These are phyloP conservation scores for Champsocephalus esox DNA, from an alignment of 2,797 vertebrate genomes.

Conservation along the genomic window DNA sequence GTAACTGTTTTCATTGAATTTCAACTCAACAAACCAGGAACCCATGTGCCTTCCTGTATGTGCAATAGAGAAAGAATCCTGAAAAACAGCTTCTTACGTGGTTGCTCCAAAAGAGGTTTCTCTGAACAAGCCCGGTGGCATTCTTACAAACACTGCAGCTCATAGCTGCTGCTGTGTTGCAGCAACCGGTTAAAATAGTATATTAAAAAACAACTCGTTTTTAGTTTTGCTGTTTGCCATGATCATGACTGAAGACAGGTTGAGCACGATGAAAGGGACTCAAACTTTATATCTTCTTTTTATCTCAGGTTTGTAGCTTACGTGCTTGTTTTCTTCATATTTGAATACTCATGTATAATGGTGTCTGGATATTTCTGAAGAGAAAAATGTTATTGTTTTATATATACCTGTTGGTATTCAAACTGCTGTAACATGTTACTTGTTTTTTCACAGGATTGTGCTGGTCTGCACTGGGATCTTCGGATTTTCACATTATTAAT, in stretches of 20 bases:
- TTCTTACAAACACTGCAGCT: conserved; percentile 51
- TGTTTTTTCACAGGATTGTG: conserved; percentile 62
- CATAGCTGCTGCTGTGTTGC: conserved; percentile 1
- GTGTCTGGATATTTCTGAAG: not conserved
- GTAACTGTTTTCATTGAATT: not conserved
- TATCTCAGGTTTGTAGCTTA: conserved; percentile 68
- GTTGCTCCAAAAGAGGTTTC: conserved; percentile 5
- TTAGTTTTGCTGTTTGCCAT: not conserved
- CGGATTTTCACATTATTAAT: conserved; percentile 63
- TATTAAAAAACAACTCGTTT: not conserved
- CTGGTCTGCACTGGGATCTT: conserved; percentile 42
- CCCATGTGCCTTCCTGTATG: not conserved
- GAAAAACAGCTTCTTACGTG: conserved; percentile 61
- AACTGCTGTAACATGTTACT: conserved; percentile 10
- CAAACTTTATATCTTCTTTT: conserved; percentile 50
- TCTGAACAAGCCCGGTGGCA: conserved; percentile 63
- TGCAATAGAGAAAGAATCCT: conserved; percentile 34
- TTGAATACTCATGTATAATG: not conserved
- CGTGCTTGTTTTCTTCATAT: conserved; percentile 10
- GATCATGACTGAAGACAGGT: conserved; percentile 33
- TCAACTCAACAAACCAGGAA: not conserved
- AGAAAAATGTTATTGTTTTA: not conserved
- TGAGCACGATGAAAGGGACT: conserved; percentile 28
- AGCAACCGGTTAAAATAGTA: not conserved
- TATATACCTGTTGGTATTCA: conserved; percentile 9